Base-by-base conservation (phyloP, 2,797 vertebrate genomes). In the Anas acuta region DNA sequence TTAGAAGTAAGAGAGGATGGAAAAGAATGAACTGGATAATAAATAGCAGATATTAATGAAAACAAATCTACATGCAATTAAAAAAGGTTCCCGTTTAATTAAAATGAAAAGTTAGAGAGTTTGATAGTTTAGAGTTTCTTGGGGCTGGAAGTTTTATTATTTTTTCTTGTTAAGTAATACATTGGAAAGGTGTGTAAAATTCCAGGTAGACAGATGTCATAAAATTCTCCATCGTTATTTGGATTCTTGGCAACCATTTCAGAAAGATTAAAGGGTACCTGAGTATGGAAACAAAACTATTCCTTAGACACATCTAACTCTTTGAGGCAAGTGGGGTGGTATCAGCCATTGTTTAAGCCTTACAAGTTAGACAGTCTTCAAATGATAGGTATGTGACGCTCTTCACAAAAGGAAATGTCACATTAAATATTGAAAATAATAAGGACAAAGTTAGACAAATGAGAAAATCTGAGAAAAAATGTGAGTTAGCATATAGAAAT, bases 341-440 rank as follows among this genome's bases (percentile, higher is more conserved):
- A 77, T 81, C 62, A 93, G 17, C 30, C 32, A 33, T 41, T 73
- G 39, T 51, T 49, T 87, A 56, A 80, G 69, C 49, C 77, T 89
- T 90, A 71, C 12, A 70, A 26, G 51, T 66, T 64, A 81, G 57
- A 33, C 51, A 56, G 21, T 23, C 76, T 95, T 92, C 37, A 89
- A 86, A 86, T 62, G 51, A 80, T n/a, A 56, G 47, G 7, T 75
- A 15, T 75, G 54, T 80, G 91, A 87, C 84, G 90, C 5, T 13
- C 26, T 83, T 93, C 82, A 75, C 13, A 28, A 86, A 77, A 78
- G 20, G 22, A 77, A 80, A 78, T 0, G 0, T 74, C 58, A 54
- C 45, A 83, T 60, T 84, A 94, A 87, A 90, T 91, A 84, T 20
- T 78, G 70, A 91, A 94, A 92, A 78, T 85, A 78, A 80, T 57